These are phyloP conservation scores for Origma solitaria DNA, from an alignment of 2,113 vertebrate genomes.

Conservation along the genomic window DNA sequence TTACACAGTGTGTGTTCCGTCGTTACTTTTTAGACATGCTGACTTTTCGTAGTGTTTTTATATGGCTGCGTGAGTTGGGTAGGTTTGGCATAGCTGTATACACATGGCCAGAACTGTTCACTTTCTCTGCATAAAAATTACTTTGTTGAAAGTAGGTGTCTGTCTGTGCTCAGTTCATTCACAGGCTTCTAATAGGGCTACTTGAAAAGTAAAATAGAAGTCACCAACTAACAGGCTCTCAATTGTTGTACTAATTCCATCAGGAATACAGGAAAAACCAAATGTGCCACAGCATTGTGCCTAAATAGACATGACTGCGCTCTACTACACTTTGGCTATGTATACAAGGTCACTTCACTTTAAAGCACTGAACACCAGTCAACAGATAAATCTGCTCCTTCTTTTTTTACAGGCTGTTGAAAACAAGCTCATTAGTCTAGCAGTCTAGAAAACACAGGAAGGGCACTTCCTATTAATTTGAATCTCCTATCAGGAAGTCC, in stretches of 20 bases:
- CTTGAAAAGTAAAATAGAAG: neutral
- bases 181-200: neutral
- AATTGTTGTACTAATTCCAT: neutral
- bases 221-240: neutral
- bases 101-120: neutral
- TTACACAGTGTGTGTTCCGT: neutral
- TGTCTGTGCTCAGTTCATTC: neutral
- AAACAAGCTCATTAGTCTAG: conserved; percentile 24
- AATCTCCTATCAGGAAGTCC: conserved; percentile 41
- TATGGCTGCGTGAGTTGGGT: neutral
- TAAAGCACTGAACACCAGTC: neutral
- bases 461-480: conserved; percentile 44
- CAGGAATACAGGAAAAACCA: neutral
- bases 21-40: neutral
- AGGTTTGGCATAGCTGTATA: neutral
- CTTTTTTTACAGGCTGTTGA: neutral
- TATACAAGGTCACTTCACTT: neutral
- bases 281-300: neutral
- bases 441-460: conserved; percentile 46
- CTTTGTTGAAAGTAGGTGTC: neutral
- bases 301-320: neutral
- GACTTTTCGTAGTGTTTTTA: neutral
- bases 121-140: neutral
- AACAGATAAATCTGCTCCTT: neutral
- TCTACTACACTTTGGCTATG: neutral